Base-by-base conservation (phyloP, 2,888 invertebrate species). In the Drosophila kanekoi region DNA sequence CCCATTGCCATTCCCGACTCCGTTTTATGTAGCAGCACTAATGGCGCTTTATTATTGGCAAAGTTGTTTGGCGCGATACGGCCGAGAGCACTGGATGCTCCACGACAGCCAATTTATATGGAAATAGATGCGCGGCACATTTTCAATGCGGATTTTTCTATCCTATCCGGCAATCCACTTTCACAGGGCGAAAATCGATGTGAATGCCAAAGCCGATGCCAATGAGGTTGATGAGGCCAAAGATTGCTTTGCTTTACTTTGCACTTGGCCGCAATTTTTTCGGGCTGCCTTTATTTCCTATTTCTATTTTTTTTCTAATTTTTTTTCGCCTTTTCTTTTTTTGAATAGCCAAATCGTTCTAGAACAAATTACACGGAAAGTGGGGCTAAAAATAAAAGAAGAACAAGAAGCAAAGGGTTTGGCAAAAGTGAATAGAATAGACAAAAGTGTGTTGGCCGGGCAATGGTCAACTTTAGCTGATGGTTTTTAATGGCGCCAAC, bases 21-120 rank as follows among this genome's bases (percentile, higher is more conserved):
- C 80, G 73, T 72, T 88, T 87, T 88, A 87, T 89, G 87, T 77
- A 88, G 89, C 89, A 83, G 83, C 87, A 89, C 89, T 87, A 89
- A 89, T 89, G 89, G 87, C 84, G 77, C 84, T 88, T 83, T 88
- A 89, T 87, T 87, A 89, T 87, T 89, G 87, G 77, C 77, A 89
- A 87, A 86, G 89, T 88, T 89, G 66, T 63, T 64, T 57, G 59
- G 54, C 77, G 65, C 70, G 58, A 57, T 54, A 69, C 75, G 77
- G 75, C 70, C 75, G 48, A 61, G 49, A 71, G 71, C 77, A 58
- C 44, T 79, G 77, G 71, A 77, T 67, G 80, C 79, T 77, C 57
- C 63, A 76, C 71, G 73, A 82, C 76, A 75, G 87, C 89, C 83
- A 86, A 88, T 87, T 88, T 89, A 86, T 86, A 89, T 89, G 89